Evolutionary conservation across 2,888 invertebrate species (phyloP).

Genomic region (Amphipoea oculea): DNA sequence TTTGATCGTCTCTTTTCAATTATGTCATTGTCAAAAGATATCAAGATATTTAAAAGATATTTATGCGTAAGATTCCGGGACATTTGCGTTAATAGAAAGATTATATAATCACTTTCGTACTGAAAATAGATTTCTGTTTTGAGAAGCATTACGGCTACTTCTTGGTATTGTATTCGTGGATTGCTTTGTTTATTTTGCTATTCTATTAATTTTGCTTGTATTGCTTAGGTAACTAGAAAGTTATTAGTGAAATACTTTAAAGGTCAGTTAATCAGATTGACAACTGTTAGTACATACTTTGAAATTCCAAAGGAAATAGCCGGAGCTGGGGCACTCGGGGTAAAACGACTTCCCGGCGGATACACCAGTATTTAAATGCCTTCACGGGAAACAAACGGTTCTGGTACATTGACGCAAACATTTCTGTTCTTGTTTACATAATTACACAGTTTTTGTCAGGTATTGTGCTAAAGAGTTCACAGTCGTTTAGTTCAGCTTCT

Average conservation of each 20-base stretch:
- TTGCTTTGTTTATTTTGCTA: no score
- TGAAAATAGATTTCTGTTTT: no score
- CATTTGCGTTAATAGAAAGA: neutral
- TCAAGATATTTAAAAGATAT: no score
- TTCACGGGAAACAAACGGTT: conserved; percentile 58
- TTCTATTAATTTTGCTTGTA: no score
- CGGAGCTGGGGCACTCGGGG: conserved; percentile 36
- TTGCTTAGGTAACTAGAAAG: no score
- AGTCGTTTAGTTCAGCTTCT: conserved; percentile 8
- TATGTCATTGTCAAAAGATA: no score
- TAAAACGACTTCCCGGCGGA: conserved; percentile 60
- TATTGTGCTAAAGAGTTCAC: conserved; percentile 15
- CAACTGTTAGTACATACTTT: conserved; percentile 56
- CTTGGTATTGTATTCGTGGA: no score
- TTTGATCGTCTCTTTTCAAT: no score
- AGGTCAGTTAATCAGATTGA: conserved; percentile 59
- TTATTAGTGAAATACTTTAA: conserved; percentile 44
- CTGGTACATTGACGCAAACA: conserved; percentile 48
- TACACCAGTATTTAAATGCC: conserved; percentile 59
- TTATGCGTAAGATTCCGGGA: neutral
- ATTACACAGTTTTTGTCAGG: conserved; percentile 26
- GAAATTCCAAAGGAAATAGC: conserved; percentile 57
- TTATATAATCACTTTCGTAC: neutral
- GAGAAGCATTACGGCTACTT: no score
- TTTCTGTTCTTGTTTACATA: conserved; percentile 50